phyloP scores from a whole-genome alignment of 1,140 invertebrate genomes.

The Oncopodura yosiiana region DNA sequence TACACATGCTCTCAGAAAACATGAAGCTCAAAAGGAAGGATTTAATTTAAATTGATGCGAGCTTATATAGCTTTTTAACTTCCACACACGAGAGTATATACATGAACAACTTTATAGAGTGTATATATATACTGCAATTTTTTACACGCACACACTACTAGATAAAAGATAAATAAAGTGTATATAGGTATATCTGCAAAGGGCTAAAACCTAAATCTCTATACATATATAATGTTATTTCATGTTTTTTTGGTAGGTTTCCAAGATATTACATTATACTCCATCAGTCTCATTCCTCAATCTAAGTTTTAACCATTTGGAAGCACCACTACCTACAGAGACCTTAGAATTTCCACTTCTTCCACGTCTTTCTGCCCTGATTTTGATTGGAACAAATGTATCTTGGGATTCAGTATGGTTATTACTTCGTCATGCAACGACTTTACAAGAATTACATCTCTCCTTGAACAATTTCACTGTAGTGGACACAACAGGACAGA shows the following conservation, averaged over 20 bases:
- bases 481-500: conserved; percentile 49
- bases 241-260: conserved; percentile 56
- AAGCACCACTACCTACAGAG: conserved; percentile 40
- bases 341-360: conserved; percentile 38
- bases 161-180: no score
- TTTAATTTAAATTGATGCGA: no score
- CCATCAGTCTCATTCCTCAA: conserved; percentile 80
- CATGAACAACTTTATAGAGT: no score
- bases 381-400: conserved; percentile 74
- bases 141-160: no score
- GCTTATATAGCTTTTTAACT: no score
- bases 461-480: conserved; percentile 74
- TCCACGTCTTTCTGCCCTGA: conserved; percentile 60
- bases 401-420: conserved; percentile 71
- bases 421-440: conserved; percentile 58
- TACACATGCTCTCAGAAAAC: no score
- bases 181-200: no score
- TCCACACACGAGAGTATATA: no score
- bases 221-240: no score
- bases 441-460: conserved; percentile 77
- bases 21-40: no score
- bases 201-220: no score
- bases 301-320: conserved; percentile 74
- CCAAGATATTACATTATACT: conserved; percentile 72
- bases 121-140: no score